These are phyloP conservation scores for Upupa epops DNA, from an alignment of 2,113 vertebrate species.

Conservation along the genomic window DNA sequence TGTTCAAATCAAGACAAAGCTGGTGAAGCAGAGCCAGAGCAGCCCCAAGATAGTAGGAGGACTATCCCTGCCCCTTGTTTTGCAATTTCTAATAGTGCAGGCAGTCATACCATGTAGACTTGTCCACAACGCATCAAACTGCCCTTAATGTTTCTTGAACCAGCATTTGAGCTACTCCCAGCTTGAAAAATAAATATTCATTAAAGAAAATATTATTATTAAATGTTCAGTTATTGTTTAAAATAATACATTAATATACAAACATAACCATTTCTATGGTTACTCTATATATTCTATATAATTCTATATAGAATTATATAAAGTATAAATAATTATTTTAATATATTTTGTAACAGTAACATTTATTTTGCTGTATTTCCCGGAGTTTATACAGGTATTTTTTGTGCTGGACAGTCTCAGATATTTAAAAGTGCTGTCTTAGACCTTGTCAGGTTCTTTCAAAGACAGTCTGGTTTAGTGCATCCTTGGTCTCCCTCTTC, in stretches of 20 bases:
- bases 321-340: no score
- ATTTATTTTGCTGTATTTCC: not conserved
- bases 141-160: not conserved
- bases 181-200: not conserved
- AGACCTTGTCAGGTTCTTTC: not conserved
- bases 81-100: not conserved
- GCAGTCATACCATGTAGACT: accelerated
- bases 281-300: no score
- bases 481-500: conserved; percentile 67
- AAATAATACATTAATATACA: no score
- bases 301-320: no score
- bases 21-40: not conserved
- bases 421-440: not conserved
- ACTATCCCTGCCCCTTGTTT: not conserved
- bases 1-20: not conserved
- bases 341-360: no score
- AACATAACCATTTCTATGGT: no score
- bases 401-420: accelerated
- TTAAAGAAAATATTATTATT: not conserved
- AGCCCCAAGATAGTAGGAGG: not conserved
- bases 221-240: no score
- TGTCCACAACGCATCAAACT: not conserved
- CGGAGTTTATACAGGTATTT: not conserved
- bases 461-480: not conserved
- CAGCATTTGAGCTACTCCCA: not conserved